Evolutionary conservation across 2,797 vertebrate genomes (phyloP), one percentile per base, ranked within the genome.

Genomic region (Orientallactaga sibirica): DNA sequence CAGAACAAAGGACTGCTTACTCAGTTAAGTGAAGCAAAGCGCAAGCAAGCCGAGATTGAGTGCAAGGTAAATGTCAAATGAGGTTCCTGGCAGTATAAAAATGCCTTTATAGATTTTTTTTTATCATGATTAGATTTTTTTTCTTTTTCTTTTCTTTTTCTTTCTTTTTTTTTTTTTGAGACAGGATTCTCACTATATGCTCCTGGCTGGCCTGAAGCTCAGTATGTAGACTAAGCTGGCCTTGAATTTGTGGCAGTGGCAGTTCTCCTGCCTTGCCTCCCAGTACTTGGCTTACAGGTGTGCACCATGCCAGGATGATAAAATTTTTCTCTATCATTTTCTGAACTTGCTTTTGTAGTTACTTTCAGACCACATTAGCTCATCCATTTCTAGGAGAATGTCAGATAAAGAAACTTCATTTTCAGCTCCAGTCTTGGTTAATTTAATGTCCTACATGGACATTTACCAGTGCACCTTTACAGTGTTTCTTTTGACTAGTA

Each of bases 41-140:
- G 99, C 95, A 99, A 98, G 96, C 99, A 99, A 97, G 99, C 99
- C 78, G 99, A 99, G 98, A 99, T 99, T 90, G 99, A 99, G 94
- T 99, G 99, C 98, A 99, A 99, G 99, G 99, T 99, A 98, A 97
- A 79, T 82, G 20, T 48, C 77, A 88, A 58, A 58, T 16, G 16
- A 58, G 3, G 4, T 85, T 90, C 92, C 83, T 88, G 67, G 78
- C n/a, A 78, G 0, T 87, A 22, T 78, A 55, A 82, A 83, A 61
- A 77, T 79, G 15, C 9, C 5, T 85, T 79, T 74, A 61, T 71
- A 68, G 33, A 37, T 88, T 77, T 77, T 77, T 77, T 62, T 52
- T 80, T 48, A 77, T 92, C 29, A 62, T 71, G 33, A 73, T 66
- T 48, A 66, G 27, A 62, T 86, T 64, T 37, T 37, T 37, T 37